Percentiles rank a stretch among this genome's conserved stretches.
These are phyloP conservation scores for Brachyistius frenatus DNA, from an alignment of 2,113 vertebrate genomes.

Conservation along the genomic window DNA sequence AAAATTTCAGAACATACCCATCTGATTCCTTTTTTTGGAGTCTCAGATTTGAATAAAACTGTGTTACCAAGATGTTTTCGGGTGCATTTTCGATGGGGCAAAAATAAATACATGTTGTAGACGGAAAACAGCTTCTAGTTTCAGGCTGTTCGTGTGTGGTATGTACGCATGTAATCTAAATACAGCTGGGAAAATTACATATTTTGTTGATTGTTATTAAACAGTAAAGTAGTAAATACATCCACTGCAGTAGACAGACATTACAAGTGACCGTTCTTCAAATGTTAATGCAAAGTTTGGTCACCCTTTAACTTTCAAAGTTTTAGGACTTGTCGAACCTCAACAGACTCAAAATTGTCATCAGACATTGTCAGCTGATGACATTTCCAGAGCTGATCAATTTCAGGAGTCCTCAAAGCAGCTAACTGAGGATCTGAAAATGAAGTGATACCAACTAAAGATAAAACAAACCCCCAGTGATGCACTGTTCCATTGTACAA, in stretches of 20 bases:
- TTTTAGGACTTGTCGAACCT: no score
- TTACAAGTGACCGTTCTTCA: background rate
- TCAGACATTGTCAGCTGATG: no score
- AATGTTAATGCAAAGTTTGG: background rate
- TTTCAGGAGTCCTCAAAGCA: background rate
- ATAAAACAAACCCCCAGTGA: background rate
- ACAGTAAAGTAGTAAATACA: no score
- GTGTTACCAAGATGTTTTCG: background rate
- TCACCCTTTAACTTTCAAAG: no score
- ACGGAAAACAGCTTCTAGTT: background rate
- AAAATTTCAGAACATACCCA: slow-evolving; percentile 20
- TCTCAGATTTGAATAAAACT: slow-evolving; percentile 15
- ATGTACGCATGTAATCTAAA: background rate
- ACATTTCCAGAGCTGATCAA: no score
- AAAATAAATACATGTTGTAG: background rate
- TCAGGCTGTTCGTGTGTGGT: background rate
- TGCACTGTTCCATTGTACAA: background rate
- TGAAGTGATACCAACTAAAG: background rate
- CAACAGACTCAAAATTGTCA: no score
- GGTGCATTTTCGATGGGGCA: background rate
- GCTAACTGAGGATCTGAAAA: background rate
- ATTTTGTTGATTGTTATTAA: no score
- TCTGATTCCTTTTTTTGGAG: slow-evolving; percentile 10
- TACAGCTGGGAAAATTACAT: no score
- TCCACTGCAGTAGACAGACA: background rate